Conservation (phyloP, 2,888 invertebrate genomes). For the Mesorhabditis spiculigera region DNA sequence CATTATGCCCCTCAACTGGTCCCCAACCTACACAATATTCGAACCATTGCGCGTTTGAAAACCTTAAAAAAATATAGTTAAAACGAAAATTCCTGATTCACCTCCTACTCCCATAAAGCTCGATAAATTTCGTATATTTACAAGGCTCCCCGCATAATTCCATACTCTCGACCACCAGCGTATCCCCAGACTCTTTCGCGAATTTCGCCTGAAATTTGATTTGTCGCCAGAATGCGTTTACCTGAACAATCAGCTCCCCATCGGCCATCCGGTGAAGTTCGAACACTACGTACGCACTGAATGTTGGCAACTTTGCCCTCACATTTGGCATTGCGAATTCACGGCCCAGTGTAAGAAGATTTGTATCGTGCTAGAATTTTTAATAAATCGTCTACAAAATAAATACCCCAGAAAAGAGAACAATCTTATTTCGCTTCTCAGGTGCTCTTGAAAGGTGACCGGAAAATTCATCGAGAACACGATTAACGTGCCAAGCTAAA, state of each 20-base stretch:
- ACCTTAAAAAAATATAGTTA: background rate
- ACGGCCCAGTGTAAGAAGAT: background rate
- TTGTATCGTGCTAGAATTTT: slow-evolving; percentile 4
- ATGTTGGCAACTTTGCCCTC: background rate
- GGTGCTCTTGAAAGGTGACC: background rate
- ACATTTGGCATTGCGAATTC: background rate
- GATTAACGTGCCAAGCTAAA: background rate
- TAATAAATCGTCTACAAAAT: background rate
- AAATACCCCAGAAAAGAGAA: slow-evolving; percentile 1
- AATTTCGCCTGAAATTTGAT: background rate
- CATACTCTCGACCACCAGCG: background rate
- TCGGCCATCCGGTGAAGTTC: background rate
- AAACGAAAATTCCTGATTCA: background rate
- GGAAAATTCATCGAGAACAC: slow-evolving; percentile 1
- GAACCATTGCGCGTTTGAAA: background rate
- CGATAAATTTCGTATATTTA: background rate
- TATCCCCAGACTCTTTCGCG: background rate
- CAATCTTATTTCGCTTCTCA: background rate
- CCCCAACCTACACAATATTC: background rate
- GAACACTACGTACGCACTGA: background rate
- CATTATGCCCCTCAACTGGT: background rate
- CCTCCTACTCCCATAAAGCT: background rate
- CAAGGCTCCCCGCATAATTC: background rate
- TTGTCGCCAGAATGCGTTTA: background rate
- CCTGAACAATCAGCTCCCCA: background rate